These are phyloP conservation scores for Corvus hawaiiensis DNA, from an alignment of 2,113 vertebrate genomes.

Conservation along the genomic window DNA sequence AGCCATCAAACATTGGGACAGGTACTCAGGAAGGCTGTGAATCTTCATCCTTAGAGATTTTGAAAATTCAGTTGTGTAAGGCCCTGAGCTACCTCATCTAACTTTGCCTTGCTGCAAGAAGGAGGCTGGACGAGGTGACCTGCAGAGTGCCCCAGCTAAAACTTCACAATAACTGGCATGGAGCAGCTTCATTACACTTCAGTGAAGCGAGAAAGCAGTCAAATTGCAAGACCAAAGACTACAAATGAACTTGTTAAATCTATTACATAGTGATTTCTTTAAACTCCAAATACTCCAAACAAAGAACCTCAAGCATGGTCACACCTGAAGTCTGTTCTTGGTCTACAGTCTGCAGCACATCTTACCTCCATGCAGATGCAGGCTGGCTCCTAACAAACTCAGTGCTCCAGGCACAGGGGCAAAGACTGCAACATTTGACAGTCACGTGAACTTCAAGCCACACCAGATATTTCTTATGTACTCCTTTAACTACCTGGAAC, in stretches of 20 bases:
- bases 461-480: neutral
- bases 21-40: neutral
- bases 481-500: neutral
- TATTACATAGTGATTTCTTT: neutral
- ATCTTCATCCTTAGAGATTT: neutral
- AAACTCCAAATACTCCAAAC: neutral
- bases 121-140: neutral
- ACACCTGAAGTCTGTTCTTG: neutral
- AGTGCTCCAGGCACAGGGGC: neutral
- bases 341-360: neutral
- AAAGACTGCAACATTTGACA: neutral
- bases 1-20: accelerated
- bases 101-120: neutral
- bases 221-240: neutral
- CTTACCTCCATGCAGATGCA: neutral
- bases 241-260: neutral
- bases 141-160: neutral
- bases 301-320: neutral
- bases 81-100: neutral
- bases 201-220: neutral
- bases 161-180: neutral
- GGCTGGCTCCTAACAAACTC: neutral
- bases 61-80: neutral
- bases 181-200: neutral
- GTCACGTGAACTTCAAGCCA: neutral